phyloP scores from a whole-genome alignment of 2,888 invertebrate species.

The Drosophila melanosoma region DNA sequence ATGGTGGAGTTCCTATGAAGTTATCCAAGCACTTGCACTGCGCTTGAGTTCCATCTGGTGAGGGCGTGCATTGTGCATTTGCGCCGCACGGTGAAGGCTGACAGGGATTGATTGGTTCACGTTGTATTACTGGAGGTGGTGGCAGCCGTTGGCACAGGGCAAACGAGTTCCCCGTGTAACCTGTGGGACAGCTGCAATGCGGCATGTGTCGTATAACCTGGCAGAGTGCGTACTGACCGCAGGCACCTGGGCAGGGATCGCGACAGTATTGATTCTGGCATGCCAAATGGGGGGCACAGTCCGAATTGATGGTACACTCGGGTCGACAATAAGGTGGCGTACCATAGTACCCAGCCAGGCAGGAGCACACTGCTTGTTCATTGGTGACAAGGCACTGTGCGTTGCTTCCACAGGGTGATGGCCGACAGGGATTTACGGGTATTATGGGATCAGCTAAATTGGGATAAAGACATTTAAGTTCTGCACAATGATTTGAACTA shows the following conservation, averaged over 20 bases:
- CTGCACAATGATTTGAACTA: neutral
- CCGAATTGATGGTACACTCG: constrained; percentile 90
- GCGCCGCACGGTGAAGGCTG: constrained; percentile 88
- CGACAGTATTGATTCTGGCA: constrained; percentile 90
- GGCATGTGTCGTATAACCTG: constrained; percentile 89
- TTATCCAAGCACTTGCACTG: constrained; percentile 88
- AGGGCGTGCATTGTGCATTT: constrained; percentile 87
- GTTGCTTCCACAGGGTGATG: constrained; percentile 92
- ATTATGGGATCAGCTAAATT: constrained; percentile 61
- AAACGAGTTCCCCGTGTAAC: constrained; percentile 91
- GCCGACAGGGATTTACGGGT: constrained; percentile 87
- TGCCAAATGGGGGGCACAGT: constrained; percentile 89
- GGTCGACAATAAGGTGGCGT: constrained; percentile 91
- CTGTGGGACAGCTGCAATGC: constrained; percentile 88
- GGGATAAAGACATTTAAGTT: neutral
- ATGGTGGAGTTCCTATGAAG: constrained; percentile 90
- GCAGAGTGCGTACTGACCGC: constrained; percentile 90
- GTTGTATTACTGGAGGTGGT: constrained; percentile 66
- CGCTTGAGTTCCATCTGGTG: constrained; percentile 71
- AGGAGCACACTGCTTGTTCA: constrained; percentile 90
- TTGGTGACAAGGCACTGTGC: constrained; percentile 89
- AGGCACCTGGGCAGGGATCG: constrained; percentile 91
- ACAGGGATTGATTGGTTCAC: constrained; percentile 86
- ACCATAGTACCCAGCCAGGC: constrained; percentile 89
- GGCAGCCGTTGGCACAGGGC: constrained; percentile 86